Evolutionary conservation across 2,113 vertebrate species (phyloP), one percentile per base, ranked within the genome.

Genomic region (Ellobius talpinus): DNA sequence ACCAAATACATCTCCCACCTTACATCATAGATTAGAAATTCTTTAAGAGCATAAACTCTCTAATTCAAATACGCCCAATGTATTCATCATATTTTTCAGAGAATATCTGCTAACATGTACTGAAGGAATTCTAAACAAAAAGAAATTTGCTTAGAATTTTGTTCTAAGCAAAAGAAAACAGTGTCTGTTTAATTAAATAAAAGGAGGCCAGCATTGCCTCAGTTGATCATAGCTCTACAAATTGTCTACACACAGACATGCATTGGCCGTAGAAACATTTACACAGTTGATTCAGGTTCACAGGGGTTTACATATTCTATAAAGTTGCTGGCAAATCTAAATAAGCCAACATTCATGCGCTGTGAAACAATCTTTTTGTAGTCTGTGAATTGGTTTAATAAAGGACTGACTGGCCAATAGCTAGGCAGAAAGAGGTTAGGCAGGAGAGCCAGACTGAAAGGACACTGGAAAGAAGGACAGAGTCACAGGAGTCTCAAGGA

Each of bases 61-160:
- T 81, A 88, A 88, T 14, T 93, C 24, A 79, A 31, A 73, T 68
- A 23, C 4, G 0, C 11, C 90, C 89, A 61, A 95, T 29, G 92
- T 68, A 42, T 10, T 91, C 90, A 47, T 55, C 21, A 66, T 70
- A 90, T 39, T 77, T 78, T 68, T 77, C 76, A 88, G 21, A 52
- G 91, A 96, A 84, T 52, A 17, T 77, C 70, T 86, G 72, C 29
- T 61, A 92, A 93, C 85, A 79, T 92, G 70, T 78, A 90, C 58
- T 33, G 47, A 65, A n/a, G 39, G 17, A 72, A 55, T 68, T 36
- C 82, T 84, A 89, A 96, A 94, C 68, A 72, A 87, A 73, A 81
- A 93, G 21, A 86, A 79, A 47, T 70, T n/a, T 61, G 12, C 65
- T 86, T 85, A 86, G 26, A 85, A 36, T 78, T 45, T 89, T 66